phyloP scores from a whole-genome alignment of 2,888 invertebrate species.

The Prionchulus punctatus region DNA sequence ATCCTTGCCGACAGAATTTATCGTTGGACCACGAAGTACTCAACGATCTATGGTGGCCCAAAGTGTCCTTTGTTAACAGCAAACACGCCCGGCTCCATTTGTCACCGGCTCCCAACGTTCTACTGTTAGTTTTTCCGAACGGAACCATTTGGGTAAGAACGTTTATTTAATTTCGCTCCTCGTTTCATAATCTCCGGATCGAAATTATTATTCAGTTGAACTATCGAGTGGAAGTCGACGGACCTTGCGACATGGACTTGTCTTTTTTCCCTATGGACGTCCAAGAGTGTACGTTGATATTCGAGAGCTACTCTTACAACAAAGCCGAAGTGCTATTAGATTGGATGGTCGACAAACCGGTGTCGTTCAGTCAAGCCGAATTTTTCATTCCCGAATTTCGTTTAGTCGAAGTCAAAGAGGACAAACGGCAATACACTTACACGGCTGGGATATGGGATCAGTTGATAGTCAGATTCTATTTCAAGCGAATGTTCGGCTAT shows the following conservation, averaged over 20 bases:
- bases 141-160: neutral
- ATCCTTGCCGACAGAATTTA: neutral
- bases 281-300: neutral
- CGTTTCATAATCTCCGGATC: no score
- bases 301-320: neutral
- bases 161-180: no score
- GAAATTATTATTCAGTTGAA: no score
- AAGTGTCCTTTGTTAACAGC: neutral
- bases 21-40: neutral
- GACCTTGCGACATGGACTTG: neutral
- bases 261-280: neutral
- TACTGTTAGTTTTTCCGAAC: neutral
- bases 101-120: neutral
- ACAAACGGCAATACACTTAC: neutral
- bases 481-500: neutral
- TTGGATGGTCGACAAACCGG: neutral
- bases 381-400: neutral
- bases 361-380: neutral
- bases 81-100: neutral
- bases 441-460: neutral
- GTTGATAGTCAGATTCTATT: neutral
- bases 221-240: neutral
- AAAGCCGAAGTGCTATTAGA: neutral
- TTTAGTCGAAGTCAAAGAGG: neutral
- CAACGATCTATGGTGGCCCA: neutral